Evolutionary conservation across 2,888 invertebrate species (phyloP), one percentile per base, ranked within the genome.

Genomic region (Meliscaeva auricollis): DNA sequence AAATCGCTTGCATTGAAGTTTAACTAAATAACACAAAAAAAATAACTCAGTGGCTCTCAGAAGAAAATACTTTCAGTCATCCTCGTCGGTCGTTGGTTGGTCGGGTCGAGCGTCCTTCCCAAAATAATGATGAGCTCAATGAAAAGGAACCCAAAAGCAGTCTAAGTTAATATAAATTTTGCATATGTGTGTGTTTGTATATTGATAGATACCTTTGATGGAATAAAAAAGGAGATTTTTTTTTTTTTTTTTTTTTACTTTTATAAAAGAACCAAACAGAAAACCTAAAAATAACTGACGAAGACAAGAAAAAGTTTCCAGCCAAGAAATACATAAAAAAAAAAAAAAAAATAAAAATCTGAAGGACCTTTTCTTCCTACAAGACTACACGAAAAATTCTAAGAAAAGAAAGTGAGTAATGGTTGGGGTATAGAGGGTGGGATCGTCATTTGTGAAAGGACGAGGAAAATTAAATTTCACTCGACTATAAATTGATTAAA

Each of bases 401-500:
- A 3, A 38, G 38, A 13, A n/a, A 8, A 64, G 30, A 13, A 5
- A 30, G 38, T 20, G 35, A 50, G 26, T 20, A 32, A 44, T 46
- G 70, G 26, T 56, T n/a, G 15, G 6, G 26, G 46, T 15, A 13
- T 11, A 44, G 44, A n/a, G 41, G 9, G 50, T 26, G 20, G n/a
- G 64, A 74, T 75, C 74, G 79, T 32, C 70, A 72, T 72, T 72
- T 70, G 56, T 60, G 41, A 72, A 76, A 76, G 76, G 70, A 81
- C 75, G 79, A 75, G 64, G 74, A 79, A 84, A 79, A 84, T 84
- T 84, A 79, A 84, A 84, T 84, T 84, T 83, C 62, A 78, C 78
- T 83, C 78, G 78, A 64, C 62, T 62, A 78, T 78, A 83, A 83
- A 78, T 83, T 84, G 79, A 84, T 84, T 84, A 79, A 75, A 70